Percentiles rank a stretch among this genome's conserved stretches.
Evolutionary conservation across 2,113 vertebrate species (phyloP).

Genomic region (Acrocephalus kingi): DNA sequence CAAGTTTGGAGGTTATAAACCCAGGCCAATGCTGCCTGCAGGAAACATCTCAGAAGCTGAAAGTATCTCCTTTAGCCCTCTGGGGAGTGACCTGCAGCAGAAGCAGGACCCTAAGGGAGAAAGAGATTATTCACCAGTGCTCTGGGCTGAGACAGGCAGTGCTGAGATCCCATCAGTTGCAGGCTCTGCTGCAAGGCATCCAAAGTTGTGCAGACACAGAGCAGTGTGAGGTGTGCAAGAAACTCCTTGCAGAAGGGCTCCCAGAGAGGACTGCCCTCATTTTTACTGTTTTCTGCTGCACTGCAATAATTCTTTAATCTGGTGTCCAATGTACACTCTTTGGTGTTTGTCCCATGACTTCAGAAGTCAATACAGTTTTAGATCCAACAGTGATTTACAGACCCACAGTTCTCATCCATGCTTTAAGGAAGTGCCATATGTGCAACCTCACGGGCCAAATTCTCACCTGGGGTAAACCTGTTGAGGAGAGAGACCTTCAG

Average conservation of each 20-base stretch:
- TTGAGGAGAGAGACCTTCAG: background rate
- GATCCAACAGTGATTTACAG: background rate
- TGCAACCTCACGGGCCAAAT: background rate
- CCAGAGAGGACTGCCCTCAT: background rate
- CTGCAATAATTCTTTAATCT: background rate
- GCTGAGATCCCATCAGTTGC: background rate
- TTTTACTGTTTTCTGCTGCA: background rate
- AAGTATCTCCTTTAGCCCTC: background rate
- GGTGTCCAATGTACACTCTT: background rate
- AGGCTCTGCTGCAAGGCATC: background rate
- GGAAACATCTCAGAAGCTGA: background rate
- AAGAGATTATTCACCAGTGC: rapidly evolving
- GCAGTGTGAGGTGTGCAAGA: background rate
- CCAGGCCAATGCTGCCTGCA: background rate
- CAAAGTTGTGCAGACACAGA: background rate
- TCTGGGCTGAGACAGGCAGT: background rate
- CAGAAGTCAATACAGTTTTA: background rate
- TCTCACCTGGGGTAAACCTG: background rate
- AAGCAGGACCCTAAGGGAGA: background rate
- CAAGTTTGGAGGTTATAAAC: background rate
- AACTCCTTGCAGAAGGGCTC: background rate
- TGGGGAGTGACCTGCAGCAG: background rate
- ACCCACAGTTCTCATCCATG: background rate
- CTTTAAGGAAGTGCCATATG: rapidly evolving
- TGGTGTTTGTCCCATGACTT: background rate